Conservation (phyloP, 2,113 vertebrate species). For the Maccullochella peelii region DNA sequence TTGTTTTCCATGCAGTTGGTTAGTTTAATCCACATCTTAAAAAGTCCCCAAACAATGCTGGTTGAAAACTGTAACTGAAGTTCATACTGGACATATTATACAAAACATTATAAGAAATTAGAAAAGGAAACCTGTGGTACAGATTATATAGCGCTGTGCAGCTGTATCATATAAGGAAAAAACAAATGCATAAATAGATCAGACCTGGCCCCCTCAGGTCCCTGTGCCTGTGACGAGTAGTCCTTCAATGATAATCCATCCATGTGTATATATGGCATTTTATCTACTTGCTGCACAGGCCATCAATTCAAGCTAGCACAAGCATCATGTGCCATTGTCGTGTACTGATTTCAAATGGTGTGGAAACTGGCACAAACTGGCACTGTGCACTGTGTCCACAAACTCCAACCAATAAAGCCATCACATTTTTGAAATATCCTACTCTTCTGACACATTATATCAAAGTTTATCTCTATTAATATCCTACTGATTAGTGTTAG, state of each 20-base stretch:
- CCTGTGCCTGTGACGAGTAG: neutral
- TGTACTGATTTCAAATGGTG: neutral
- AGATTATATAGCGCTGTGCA: neutral
- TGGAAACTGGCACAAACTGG: neutral
- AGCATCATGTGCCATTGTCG: neutral
- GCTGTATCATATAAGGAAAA: neutral
- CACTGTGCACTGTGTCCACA: neutral
- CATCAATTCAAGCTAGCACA: neutral
- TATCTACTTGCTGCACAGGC: constrained; percentile 2
- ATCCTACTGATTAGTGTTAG: neutral
- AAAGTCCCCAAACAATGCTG: neutral
- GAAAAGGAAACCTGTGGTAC: neutral
- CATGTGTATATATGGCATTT: neutral
- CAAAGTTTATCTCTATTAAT: neutral
- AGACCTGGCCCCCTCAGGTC: neutral
- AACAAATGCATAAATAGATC: neutral
- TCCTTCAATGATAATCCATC: neutral
- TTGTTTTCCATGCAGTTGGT: neutral
- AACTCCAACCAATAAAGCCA: neutral
- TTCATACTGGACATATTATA: neutral
- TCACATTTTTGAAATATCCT: neutral
- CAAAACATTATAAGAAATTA: neutral
- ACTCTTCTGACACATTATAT: neutral
- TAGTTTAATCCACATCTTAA: neutral
- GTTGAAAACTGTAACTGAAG: neutral